Base-by-base conservation (phyloP, 2,797 vertebrate species). In the Scarus forsteni region DNA sequence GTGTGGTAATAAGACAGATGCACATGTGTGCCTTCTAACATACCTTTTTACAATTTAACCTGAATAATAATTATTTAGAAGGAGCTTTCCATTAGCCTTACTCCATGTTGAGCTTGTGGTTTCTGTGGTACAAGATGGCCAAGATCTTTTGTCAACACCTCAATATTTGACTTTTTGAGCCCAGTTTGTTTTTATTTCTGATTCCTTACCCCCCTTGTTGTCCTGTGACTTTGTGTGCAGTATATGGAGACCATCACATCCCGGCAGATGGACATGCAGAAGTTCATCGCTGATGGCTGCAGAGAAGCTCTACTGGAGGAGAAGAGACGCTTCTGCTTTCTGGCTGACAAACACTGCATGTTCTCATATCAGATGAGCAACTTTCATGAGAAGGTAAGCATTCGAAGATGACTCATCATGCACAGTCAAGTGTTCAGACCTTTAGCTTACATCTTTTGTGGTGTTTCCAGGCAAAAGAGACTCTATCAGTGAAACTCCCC, bases 301-400 rank as follows among this genome's bases (percentile, higher is more conserved):
- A 94, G 73, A 74, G 98, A 99, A 79, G 98, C 98, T 51, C 93
- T 99, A 1, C 93, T 98, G 38, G 98, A 99, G 69, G 98, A 99
- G 79, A 99, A 98, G 79, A 94, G 98, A 72, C 95, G 98, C 19
- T 99, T 99, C 92, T 99, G 98, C 67, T 99, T 99, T 71, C 94
- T 99, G 66, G 98, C 97, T 2, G 98, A 99, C 94, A 99, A 98
- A 73, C 98, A 99, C 90, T 99, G 97, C 87, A 93, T 87, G 91
- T 97, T 99, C 75, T 94, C 96, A 42, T 93, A 91, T 75, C 95
- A 96, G 55, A 90, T 96, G 10, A 88, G 93, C 61, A 88, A 87
- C 86, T 97, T 97, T 71, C 96, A 99, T 0, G 69, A 93, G 15
- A 97, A 97, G 93, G 98, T 99, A 72, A 81, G 84, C 40, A 0